Evolutionary conservation across 2,797 vertebrate genomes (phyloP).

Genomic region (Channallabes apus): DNA sequence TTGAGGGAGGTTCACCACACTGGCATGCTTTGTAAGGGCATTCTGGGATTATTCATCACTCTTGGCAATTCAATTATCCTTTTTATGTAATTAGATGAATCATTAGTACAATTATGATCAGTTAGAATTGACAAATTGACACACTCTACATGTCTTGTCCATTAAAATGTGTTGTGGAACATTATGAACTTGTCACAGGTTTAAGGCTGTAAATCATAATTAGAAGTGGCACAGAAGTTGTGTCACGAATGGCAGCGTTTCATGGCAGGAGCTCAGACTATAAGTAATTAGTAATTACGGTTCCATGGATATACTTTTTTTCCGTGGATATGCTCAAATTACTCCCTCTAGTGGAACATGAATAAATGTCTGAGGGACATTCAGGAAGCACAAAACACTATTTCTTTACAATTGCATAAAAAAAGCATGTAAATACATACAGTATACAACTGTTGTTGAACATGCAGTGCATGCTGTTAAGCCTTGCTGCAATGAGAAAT

Average conservation of each 20-base stretch:
- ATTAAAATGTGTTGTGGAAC: background rate
- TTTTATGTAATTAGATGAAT: slow-evolving; percentile 35
- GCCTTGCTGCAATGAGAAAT: background rate
- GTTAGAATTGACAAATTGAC: background rate
- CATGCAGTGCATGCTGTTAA: background rate
- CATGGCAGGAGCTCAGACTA: background rate
- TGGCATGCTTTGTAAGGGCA: slow-evolving; percentile 21
- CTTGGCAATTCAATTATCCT: slow-evolving; percentile 41
- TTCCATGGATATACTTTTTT: background rate
- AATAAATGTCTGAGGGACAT: slow-evolving; percentile 26
- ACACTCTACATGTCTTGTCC: background rate
- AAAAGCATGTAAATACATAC: background rate
- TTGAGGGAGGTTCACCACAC: slow-evolving; percentile 23
- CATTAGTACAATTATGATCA: slow-evolving; percentile 18
- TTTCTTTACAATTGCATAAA: background rate
- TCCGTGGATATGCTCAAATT: background rate
- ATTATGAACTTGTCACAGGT: background rate
- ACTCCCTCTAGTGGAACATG: slow-evolving; percentile 69
- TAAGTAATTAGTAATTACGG: background rate
- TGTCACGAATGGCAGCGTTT: background rate
- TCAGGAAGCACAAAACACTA: background rate
- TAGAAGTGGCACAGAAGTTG: background rate
- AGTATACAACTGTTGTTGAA: background rate
- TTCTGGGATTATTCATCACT: slow-evolving; percentile 27
- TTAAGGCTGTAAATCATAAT: background rate